Conservation (phyloP, 2,113 vertebrate genomes). For the Osmerus eperlanus region DNA sequence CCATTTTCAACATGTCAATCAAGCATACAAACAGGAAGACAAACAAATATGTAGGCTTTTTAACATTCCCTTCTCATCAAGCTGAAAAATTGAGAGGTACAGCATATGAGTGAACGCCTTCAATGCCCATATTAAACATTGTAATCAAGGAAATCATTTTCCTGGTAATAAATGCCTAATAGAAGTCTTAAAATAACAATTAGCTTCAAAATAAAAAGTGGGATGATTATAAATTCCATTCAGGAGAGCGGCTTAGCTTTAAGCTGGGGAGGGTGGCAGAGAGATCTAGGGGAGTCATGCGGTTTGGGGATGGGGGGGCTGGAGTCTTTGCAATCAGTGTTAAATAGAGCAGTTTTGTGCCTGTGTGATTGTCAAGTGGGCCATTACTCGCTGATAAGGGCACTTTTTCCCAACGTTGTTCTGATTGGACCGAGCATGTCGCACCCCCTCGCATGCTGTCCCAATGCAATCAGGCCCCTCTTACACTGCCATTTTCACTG, state of each 20-base stretch:
- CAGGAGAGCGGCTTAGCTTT: conserved; percentile 88
- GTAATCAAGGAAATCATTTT: conserved; percentile 61
- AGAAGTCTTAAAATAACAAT: conserved; percentile 84
- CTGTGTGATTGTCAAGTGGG: conserved; percentile 99
- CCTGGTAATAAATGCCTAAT: conserved; percentile 49
- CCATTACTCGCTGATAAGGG: conserved; percentile 96
- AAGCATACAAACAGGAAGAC: background rate
- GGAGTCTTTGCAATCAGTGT: conserved; percentile 92
- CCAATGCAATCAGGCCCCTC: conserved; percentile 86
- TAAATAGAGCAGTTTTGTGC: conserved; percentile 95
- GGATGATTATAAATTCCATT: conserved; percentile 94
- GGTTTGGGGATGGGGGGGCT: conserved; percentile 72
- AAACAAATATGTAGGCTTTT: background rate
- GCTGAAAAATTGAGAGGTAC: conserved; percentile 25
- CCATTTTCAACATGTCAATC: background rate
- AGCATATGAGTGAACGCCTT: conserved; percentile 14
- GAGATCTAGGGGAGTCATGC: conserved; percentile 76
- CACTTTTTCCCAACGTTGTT: conserved; percentile 74
- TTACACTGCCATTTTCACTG: conserved; percentile 78
- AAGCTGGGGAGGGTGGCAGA: conserved; percentile 66
- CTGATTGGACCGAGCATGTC: conserved; percentile 87
- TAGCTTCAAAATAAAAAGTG: conserved; percentile 78
- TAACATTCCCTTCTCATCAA: conserved; percentile 21
- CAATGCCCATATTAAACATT: conserved; percentile 43
- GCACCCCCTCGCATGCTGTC: conserved; percentile 76